Evolutionary conservation across 2,113 vertebrate genomes (phyloP).

Genomic region (Engystomops pustulosus): DNA sequence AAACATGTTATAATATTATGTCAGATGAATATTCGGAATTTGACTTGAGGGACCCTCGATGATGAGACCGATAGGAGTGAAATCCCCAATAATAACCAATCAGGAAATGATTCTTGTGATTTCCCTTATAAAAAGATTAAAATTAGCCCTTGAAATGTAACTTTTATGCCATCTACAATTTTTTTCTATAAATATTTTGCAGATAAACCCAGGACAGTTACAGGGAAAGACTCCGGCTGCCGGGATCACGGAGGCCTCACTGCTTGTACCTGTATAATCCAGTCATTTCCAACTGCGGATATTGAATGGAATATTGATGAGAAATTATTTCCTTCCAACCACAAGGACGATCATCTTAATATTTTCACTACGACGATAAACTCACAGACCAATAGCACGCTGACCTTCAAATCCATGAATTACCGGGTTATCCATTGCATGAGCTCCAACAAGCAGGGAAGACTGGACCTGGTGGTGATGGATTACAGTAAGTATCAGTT

Average conservation of each 20-base stretch:
- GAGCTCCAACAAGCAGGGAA: background rate
- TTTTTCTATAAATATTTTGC: background rate
- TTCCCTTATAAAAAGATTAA: too few species aligned
- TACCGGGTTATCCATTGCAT: background rate
- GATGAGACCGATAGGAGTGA: too few species aligned
- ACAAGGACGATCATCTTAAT: background rate
- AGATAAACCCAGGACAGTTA: conserved; percentile 5
- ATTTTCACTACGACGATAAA: background rate
- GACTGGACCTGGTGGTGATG: background rate
- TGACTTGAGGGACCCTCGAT: too few species aligned
- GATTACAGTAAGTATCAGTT: background rate
- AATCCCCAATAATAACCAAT: too few species aligned
- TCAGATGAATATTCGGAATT: too few species aligned
- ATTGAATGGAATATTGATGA: background rate
- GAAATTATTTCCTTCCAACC: background rate
- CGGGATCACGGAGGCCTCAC: background rate
- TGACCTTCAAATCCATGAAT: background rate
- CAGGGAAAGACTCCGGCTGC: background rate
- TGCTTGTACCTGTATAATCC: background rate
- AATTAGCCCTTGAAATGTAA: too few species aligned
- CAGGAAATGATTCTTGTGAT: too few species aligned
- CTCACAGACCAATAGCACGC: background rate
- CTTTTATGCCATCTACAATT: too few species aligned
- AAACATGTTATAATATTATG: too few species aligned
- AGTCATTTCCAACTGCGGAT: background rate